A percentile compares a stretch with the other conserved stretches of the same genome.
Conservation (phyloP, 2,888 invertebrate species). For the Agriopis marginaria region DNA sequence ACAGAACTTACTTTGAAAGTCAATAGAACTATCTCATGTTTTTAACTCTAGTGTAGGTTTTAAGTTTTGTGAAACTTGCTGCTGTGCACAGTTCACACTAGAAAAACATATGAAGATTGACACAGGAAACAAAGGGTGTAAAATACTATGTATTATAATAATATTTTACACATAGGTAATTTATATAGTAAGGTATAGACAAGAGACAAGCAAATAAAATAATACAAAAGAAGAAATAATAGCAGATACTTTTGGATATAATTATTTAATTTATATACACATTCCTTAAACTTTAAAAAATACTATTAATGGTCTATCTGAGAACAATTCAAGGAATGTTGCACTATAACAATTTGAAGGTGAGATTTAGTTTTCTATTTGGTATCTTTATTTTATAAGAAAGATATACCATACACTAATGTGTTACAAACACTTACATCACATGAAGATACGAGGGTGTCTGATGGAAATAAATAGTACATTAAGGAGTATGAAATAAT, state of each 20-base stretch:
- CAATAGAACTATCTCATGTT: too few relatives aligned
- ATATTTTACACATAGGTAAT: not conserved
- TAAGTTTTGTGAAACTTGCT: too few relatives aligned
- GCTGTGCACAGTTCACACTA: too few relatives aligned
- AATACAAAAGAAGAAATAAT: slow-evolving; percentile 44
- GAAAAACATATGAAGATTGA: too few relatives aligned
- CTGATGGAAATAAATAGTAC: slow-evolving; percentile 50
- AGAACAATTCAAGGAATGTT: slow-evolving; percentile 76
- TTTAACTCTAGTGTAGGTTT: too few relatives aligned
- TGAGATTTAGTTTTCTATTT: slow-evolving; percentile 46
- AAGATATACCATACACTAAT: slow-evolving; percentile 51
- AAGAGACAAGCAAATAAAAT: not conserved
- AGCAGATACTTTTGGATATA: slow-evolving; percentile 57
- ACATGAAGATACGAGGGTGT: slow-evolving; percentile 57
- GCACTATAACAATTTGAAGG: slow-evolving; percentile 57
- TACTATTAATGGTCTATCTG: slow-evolving; percentile 53
- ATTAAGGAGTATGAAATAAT: slow-evolving; percentile 62
- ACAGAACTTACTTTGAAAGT: too few relatives aligned
- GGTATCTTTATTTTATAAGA: slow-evolving; percentile 48
- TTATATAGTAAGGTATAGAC: not conserved
- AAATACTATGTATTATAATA: too few relatives aligned
- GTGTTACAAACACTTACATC: slow-evolving; percentile 63
- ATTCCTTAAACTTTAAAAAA: slow-evolving; percentile 71
- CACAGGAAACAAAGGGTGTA: too few relatives aligned
- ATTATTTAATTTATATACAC: slow-evolving; percentile 82